Conservation (phyloP, 1,140 invertebrate species). For the Eufriesea mexicana region DNA sequence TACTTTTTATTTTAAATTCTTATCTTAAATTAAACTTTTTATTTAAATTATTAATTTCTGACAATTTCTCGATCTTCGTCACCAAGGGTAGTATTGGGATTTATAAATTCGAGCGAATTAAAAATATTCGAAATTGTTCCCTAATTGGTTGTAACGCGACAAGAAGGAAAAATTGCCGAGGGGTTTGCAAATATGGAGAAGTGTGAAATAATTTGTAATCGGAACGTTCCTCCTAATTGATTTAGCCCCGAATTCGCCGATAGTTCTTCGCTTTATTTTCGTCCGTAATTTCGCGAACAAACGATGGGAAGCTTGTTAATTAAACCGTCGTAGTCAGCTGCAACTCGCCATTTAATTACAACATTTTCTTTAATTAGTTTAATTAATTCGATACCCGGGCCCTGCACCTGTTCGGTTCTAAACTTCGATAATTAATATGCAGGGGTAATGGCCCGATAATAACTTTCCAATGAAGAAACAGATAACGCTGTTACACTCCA, state of each 20-base stretch:
- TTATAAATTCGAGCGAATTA: too few species aligned
- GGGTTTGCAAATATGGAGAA: too few species aligned
- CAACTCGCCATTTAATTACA: neutral
- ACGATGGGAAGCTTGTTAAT: neutral
- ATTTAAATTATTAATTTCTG: too few species aligned
- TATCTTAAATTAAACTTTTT: too few species aligned
- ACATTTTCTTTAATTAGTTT: conserved; percentile 10
- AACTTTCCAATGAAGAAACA: neutral
- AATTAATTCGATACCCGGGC: conserved; percentile 4
- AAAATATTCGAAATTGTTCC: too few species aligned
- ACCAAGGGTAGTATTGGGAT: too few species aligned
- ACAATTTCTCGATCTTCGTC: too few species aligned
- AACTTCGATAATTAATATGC: conserved; percentile 39
- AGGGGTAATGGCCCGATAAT: conserved; percentile 17
- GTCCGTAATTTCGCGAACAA: neutral
- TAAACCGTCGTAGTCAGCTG: neutral
- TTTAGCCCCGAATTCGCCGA: neutral
- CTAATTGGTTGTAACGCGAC: too few species aligned
- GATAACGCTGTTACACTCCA: conserved; percentile 8
- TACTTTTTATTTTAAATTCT: too few species aligned
- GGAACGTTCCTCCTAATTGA: neutral
- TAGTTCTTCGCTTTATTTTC: neutral
- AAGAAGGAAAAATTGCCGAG: neutral
- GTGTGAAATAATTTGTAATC: neutral
- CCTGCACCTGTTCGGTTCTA: neutral